Base-by-base conservation (phyloP, 2,113 vertebrate genomes). In the human (Homo sapiens) region DNA sequence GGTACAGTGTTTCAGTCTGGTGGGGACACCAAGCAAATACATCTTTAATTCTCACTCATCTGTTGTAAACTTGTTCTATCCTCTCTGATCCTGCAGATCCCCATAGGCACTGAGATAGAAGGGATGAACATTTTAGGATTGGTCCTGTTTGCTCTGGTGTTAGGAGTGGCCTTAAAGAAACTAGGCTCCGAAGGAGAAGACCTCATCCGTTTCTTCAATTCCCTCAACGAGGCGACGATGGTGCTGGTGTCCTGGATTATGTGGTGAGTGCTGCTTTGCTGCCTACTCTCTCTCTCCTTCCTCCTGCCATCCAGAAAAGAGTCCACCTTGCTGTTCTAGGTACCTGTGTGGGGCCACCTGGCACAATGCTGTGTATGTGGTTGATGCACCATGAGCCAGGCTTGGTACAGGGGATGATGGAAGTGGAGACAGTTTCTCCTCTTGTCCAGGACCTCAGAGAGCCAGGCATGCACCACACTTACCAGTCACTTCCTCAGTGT, bases 191-290 rank as follows among this genome's bases (percentile, higher is more conserved):
- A 99, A 98, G 99, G 99, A 81, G 99, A 99, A 97, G 99, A 99
- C 88, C 99, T 99, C 18, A 99, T 99, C 90, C 99, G 99, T n/a
- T 99, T 99, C 98, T 99, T 99, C 98, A 99, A 99, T 38, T 99
- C 99, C 1, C 99, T 99, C 98, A 99, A 99, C 6, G 99, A 99
- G 96, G 99, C 99, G 17, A 99, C 99, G 0, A 99, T 99, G 99
- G 99, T 99, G 91, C 98, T 99, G 96, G 99, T 99, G 81, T 99
- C 99, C 5, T 99, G 99, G 99, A 99, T 99, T 98, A 99, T 99
- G 99, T 99, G 99, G 99, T 99, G 93, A 99, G 99, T 99, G 43
- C 90, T 72, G 0, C 76, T 22, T 75, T 0, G 0, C 73, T 8
- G 0, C n/a, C 35, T 84, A 0, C 25, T 40, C 43, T 55, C 17